These are phyloP conservation scores for Drosophila hydei DNA, from an alignment of 1,140 invertebrate species.

Conservation along the genomic window DNA sequence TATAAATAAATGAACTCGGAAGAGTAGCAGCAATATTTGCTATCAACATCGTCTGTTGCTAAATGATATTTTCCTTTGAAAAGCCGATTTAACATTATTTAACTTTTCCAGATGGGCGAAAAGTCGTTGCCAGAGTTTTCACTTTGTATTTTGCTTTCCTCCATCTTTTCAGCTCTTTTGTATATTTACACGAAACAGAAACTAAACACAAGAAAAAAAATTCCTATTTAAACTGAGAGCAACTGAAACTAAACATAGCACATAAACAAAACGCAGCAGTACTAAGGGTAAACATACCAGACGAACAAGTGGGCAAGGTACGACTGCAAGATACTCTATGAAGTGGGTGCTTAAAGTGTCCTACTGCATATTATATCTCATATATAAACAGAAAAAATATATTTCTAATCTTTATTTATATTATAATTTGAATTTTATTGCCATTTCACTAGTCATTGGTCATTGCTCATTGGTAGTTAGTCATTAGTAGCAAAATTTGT, in stretches of 20 bases:
- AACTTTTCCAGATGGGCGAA: constrained; percentile 36
- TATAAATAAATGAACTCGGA: background rate
- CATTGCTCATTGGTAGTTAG: no score
- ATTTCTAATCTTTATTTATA: no score
- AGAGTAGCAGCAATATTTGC: background rate
- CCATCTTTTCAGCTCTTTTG: constrained; percentile 42
- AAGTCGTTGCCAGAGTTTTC: constrained; percentile 22
- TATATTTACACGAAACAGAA: constrained; percentile 70
- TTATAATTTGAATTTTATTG: no score
- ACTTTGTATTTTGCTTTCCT: constrained; percentile 26
- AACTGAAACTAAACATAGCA: constrained; percentile 49
- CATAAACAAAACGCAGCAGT: constrained; percentile 70
- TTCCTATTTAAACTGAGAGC: constrained; percentile 31
- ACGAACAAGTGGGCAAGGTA: background rate
- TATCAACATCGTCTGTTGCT: background rate
- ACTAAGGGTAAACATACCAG: constrained; percentile 20
- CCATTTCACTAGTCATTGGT: no score
- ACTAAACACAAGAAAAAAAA: constrained; percentile 54
- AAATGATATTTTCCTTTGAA: constrained; percentile 3
- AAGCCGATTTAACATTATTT: constrained; percentile 8
- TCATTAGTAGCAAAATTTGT: no score
- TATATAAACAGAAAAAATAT: no score
- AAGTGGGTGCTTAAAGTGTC: no score
- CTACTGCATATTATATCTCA: no score
- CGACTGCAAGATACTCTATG: constrained; percentile 19